Evolutionary conservation across 30 jellyfish, hydroid and myxozoan genomes (phyloP).

Genomic region (Chrysaora quinquecirrha): DNA sequence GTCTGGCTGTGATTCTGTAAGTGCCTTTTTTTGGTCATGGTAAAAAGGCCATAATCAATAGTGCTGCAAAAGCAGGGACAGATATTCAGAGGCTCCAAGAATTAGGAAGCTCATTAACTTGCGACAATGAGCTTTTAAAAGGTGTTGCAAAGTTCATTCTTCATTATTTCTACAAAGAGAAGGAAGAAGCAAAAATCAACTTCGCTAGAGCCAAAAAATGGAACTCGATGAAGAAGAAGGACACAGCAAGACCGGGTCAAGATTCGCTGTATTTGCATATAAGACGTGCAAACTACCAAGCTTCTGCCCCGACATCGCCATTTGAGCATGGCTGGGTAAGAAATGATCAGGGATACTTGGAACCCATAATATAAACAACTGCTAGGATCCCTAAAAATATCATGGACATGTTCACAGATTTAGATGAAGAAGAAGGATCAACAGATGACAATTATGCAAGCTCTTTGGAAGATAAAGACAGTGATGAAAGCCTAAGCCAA

Average conservation of each 20-base stretch:
- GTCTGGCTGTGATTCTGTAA: neutral
- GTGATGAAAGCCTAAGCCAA: neutral
- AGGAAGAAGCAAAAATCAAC: neutral
- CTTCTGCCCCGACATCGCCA: neutral
- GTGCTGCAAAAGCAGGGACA: constrained; percentile 1
- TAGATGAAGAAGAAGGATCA: neutral
- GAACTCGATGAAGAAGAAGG: neutral
- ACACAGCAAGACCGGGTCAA: neutral
- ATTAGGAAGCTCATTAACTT: neutral
- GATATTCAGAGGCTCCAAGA: neutral
- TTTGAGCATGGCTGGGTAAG: neutral
- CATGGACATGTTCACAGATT: neutral
- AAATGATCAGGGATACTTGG: neutral
- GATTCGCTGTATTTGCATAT: neutral
- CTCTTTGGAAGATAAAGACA: neutral
- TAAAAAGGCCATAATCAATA: neutral
- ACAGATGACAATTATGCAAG: neutral
- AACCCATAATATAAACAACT: neutral
- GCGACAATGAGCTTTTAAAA: neutral
- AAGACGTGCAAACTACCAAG: neutral
- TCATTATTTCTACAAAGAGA: neutral
- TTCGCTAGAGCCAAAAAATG: neutral
- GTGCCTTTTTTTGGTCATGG: neutral
- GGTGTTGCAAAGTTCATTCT: neutral
- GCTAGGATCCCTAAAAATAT: neutral